These are phyloP conservation scores for Melipona beecheii DNA, from an alignment of 2,888 invertebrate species.

Conservation along the genomic window DNA sequence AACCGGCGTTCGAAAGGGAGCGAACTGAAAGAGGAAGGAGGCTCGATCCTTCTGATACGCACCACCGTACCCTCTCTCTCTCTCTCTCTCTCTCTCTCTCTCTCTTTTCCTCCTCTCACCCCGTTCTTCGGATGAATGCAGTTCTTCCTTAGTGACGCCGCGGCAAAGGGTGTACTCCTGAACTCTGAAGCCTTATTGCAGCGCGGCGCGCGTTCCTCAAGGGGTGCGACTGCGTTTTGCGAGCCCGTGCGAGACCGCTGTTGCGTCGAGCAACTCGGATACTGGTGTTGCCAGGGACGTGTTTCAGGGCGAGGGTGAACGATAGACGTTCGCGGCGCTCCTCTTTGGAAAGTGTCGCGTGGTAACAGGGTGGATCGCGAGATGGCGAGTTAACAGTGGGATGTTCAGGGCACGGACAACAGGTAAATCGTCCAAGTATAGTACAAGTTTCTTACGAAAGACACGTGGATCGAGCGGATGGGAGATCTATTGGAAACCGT, in stretches of 20 bases:
- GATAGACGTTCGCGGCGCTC: background rate
- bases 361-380: too few species aligned
- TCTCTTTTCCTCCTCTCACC: background rate
- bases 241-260: conserved; percentile 60
- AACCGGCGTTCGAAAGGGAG: conserved; percentile 48
- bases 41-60: conserved; percentile 77
- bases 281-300: conserved; percentile 34
- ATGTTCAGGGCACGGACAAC: background rate
- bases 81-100: background rate
- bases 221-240: conserved; percentile 65
- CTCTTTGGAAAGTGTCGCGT: background rate
- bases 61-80: conserved; percentile 59
- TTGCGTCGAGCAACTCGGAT: conserved; percentile 39
- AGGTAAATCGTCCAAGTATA: background rate
- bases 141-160: conserved; percentile 68
- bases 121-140: conserved; percentile 71
- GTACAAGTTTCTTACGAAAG: background rate
- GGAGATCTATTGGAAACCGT: too few species aligned
- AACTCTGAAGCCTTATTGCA: conserved; percentile 42
- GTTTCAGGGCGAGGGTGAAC: conserved; percentile 2
- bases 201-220: conserved; percentile 22
- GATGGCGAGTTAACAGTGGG: background rate
- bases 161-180: conserved; percentile 62
- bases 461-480: background rate
- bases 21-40: conserved; percentile 51